These are phyloP conservation scores for Lithobates pipiens DNA, from an alignment of 2,797 vertebrate species.

Conservation along the genomic window DNA sequence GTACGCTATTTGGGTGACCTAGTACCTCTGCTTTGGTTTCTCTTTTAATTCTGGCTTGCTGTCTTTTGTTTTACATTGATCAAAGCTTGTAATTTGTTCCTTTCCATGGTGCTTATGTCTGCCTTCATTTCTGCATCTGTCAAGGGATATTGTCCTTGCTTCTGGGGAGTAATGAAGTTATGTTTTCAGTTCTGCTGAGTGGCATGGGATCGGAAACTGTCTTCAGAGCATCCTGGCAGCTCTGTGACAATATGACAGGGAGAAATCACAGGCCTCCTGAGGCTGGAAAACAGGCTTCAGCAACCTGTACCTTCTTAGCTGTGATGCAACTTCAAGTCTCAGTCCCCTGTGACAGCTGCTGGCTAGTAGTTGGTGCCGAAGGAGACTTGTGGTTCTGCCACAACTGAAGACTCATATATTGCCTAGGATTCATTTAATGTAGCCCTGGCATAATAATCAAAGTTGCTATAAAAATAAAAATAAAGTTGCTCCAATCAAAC, in stretches of 20 bases:
- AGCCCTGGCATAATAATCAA: too few relatives aligned
- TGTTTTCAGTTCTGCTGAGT: constrained; percentile 38
- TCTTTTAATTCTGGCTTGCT: not conserved
- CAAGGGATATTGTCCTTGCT: constrained; percentile 59
- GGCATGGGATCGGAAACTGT: constrained; percentile 35
- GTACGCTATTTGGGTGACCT: not conserved
- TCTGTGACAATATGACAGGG: constrained; percentile 1
- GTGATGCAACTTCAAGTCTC: too few relatives aligned
- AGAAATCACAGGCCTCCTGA: constrained; percentile 1
- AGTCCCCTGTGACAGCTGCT: too few relatives aligned
- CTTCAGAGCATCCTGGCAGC: constrained; percentile 38
- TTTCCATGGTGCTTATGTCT: constrained; percentile 12
- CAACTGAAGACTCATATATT: too few relatives aligned
- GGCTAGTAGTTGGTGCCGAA: too few relatives aligned
- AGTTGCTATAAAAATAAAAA: too few relatives aligned
- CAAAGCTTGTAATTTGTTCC: constrained; percentile 19
- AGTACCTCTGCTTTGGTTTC: not conserved
- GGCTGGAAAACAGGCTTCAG: too few relatives aligned
- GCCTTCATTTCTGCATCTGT: constrained; percentile 59
- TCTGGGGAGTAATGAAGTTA: constrained; percentile 57
- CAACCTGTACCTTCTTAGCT: too few relatives aligned
- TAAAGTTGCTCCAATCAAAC: too few relatives aligned
- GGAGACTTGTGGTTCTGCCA: too few relatives aligned
- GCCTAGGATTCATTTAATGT: too few relatives aligned
- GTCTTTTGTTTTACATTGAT: constrained; percentile 40